phyloP scores from a whole-genome alignment of 2,113 vertebrate species.

The Smithornis capensis region DNA sequence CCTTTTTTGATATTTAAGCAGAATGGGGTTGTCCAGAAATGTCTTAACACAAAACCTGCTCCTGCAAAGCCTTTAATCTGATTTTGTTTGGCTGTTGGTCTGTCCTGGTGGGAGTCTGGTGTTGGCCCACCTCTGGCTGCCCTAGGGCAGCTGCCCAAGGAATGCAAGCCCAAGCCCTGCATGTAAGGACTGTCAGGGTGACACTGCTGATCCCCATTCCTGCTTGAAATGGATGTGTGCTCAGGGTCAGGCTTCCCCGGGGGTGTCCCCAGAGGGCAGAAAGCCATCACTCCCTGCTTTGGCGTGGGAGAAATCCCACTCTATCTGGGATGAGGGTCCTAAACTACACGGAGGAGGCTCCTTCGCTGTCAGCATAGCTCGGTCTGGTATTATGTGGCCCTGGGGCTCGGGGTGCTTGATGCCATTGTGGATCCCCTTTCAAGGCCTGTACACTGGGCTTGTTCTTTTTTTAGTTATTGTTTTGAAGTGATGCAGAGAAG shows the following conservation, averaged over 20 bases:
- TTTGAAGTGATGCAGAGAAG: background rate
- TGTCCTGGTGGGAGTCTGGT: background rate
- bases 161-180: background rate
- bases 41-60: background rate
- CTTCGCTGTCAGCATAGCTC: background rate
- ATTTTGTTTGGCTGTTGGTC: background rate
- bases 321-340: background rate
- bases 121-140: background rate
- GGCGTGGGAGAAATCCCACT: background rate
- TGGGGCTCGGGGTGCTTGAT: background rate
- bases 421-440: rapidly evolving
- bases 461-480: background rate
- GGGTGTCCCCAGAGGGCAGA: background rate
- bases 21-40: background rate
- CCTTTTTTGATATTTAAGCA: background rate
- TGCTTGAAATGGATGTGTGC: background rate
- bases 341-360: background rate
- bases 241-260: background rate
- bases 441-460: background rate
- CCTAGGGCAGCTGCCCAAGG: background rate
- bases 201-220: background rate
- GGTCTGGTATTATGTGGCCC: background rate
- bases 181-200: rapidly evolving
- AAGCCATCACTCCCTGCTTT: background rate
- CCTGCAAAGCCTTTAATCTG: background rate